These are phyloP conservation scores for Solenopsis invicta DNA, from an alignment of 1,140 invertebrate species.

Conservation along the genomic window DNA sequence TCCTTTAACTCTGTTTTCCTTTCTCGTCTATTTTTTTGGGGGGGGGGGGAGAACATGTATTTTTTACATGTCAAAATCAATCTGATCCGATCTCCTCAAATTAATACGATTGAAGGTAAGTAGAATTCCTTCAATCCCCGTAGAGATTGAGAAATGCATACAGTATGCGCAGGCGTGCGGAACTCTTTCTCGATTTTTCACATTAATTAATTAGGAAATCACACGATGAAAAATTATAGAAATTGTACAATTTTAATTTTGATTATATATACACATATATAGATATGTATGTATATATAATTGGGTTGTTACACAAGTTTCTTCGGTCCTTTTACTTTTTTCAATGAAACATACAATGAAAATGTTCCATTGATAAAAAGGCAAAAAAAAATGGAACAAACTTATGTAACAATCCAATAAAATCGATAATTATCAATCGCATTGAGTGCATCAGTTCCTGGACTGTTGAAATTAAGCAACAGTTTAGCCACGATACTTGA, in stretches of 20 bases:
- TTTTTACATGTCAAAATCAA: slow-evolving; percentile 53
- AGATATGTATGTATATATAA: too few relatives aligned
- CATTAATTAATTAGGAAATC: background rate
- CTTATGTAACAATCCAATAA: too few relatives aligned
- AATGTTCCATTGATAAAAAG: too few relatives aligned
- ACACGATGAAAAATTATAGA: slow-evolving; percentile 4
- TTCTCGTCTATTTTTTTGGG: background rate
- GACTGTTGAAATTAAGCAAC: slow-evolving; percentile 6
- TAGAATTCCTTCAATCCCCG: slow-evolving; percentile 12
- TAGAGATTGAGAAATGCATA: background rate
- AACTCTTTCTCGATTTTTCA: slow-evolving; percentile 21
- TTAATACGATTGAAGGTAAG: slow-evolving; percentile 25
- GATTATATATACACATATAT: too few relatives aligned
- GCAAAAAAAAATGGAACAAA: too few relatives aligned
- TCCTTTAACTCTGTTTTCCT: background rate
- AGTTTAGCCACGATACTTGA: background rate
- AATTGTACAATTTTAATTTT: slow-evolving; percentile 15
- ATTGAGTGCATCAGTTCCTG: background rate
- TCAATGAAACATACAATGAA: too few relatives aligned
- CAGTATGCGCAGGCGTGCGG: background rate
- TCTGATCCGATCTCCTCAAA: slow-evolving; percentile 11
- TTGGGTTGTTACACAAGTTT: too few relatives aligned
- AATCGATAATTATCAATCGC: background rate
- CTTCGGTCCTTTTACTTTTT: too few relatives aligned
- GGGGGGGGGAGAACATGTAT: slow-evolving; percentile 26